Base-by-base conservation (phyloP, 2,113 vertebrate genomes). In the Beaufortia kweichowensis region DNA sequence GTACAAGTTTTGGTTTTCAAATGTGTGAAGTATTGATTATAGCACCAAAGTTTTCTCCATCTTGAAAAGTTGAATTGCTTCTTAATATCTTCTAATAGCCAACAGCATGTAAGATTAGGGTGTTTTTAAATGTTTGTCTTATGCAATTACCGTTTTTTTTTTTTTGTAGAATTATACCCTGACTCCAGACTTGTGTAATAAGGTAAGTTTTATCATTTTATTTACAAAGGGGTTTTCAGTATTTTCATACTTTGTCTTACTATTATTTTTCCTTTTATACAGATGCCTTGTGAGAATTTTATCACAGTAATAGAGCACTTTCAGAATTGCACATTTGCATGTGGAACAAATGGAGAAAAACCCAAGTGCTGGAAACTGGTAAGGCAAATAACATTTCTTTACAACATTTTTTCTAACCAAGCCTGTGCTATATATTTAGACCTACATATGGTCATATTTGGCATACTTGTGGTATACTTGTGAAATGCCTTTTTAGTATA, bases 291-390 rank as follows among this genome's bases (percentile, higher is more conserved):
- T 86, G 31, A 84, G 74, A 88, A 90, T 66, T 80, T 86, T 6
- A 81, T 91, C 48, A 93, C 90, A 1, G 81, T 91, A 24, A 90
- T 93, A 21, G 87, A 92, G 70, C 84, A 77, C 66, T 88, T 91
- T 33, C 78, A 90, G 53, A 79, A 87, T 24, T 65, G 31, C 11
- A 11, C 89, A 23, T 88, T 91, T 67, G 89, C 91, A 17, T 93
- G 92, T 63, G 91, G 89, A 1, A 89, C 90, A 0, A 91, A 90
- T 39, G 87, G 87, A 83, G 14, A 60, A 9, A 75, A 68, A 1
- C 90, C 90, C 1, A 73, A 14, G 61, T 93, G 92, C 39, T 90
- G 90, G 91, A 88, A 83, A 3, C 65, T 91, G 75, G 91, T 91
- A 23, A 86, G 88, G 35, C 2, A n/a, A 1, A 59, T 24, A 33